phyloP scores from a whole-genome alignment of 2,797 vertebrate genomes.

The Channallabes apus region DNA sequence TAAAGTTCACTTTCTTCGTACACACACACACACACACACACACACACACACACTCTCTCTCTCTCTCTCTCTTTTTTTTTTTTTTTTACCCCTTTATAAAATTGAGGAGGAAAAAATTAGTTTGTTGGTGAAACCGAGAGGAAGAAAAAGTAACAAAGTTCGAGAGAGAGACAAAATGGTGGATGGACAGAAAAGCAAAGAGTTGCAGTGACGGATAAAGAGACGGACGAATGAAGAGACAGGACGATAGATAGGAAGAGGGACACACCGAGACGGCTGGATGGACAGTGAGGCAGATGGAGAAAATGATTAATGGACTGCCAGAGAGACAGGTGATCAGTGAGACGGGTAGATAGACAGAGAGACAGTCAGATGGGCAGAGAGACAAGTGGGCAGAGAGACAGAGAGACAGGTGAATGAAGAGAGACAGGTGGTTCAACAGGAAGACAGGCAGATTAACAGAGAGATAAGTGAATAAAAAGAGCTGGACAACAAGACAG shows the following conservation, averaged over 20 bases:
- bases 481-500: neutral
- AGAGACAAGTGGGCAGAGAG: neutral
- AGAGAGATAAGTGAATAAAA: too few species aligned
- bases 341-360: neutral
- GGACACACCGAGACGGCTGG: neutral
- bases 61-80: too few species aligned
- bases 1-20: neutral
- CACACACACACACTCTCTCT: neutral
- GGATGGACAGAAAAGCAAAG: too few species aligned
- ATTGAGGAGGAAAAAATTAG: neutral
- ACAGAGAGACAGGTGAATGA: too few species aligned
- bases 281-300: neutral
- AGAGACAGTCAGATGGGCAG: neutral
- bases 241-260: neutral
- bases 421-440: neutral
- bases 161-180: too few species aligned
- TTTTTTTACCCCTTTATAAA: neutral
- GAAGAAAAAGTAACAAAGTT: too few species aligned
- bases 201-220: too few species aligned
- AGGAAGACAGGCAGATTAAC: too few species aligned
- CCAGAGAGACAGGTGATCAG: neutral
- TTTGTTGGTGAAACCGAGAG: neutral
- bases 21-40: slow-evolving; percentile 1
- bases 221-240: too few species aligned
- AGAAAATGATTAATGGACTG: neutral